Evolutionary conservation across 2,888 invertebrate genomes (phyloP), one percentile per base, ranked within the genome.

Genomic region (Rapana venosa): DNA sequence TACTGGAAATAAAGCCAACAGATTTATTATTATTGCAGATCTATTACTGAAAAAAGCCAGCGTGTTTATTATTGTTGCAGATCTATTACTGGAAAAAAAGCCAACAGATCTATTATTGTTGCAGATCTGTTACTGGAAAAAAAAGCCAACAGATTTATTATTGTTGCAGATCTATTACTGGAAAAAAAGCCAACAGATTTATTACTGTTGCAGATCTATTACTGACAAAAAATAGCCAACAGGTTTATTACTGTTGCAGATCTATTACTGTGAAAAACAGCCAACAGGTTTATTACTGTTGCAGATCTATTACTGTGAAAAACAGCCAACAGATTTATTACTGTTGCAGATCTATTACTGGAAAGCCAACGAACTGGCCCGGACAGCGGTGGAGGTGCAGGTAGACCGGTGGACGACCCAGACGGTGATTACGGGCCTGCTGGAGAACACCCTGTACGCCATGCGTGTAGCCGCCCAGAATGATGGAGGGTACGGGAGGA

Each of bases 401-500:
- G 26, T 90, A 6, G 8, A 22, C 13, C 35, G 85, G 17, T 81
- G n/a, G 36, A 86, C 36, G 1, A 87, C 56, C 20, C 70, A 90
- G 36, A 36, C 47, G 26, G 79, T 84, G 30, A 4, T 92, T 20
- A 87, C 88, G 15, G 90, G 87, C 58, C 87, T 92, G 26, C 89
- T 90, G 20, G 70, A 74, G 0, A 56, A 86, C 61, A 89, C 77
- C 0, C 70, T 92, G 30, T 92, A 92, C 74, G 91, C 92, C 30
- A 22, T 91, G 26, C 70, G 92, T 26, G 26, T 92, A 0, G 90
- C 89, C 2, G 92, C 87, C 2, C 47, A 84, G 22, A 90, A 90
- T 58, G 87, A 66, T 2, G 92, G 91, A 56, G 92, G 92, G 13
- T 88, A 88, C 79, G 92, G 92, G 35, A 87, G 61, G 20, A 91